Evolutionary conservation across 2,113 vertebrate species (phyloP), one percentile per base, ranked within the genome.

Genomic region (Asarcornis scutulata): DNA sequence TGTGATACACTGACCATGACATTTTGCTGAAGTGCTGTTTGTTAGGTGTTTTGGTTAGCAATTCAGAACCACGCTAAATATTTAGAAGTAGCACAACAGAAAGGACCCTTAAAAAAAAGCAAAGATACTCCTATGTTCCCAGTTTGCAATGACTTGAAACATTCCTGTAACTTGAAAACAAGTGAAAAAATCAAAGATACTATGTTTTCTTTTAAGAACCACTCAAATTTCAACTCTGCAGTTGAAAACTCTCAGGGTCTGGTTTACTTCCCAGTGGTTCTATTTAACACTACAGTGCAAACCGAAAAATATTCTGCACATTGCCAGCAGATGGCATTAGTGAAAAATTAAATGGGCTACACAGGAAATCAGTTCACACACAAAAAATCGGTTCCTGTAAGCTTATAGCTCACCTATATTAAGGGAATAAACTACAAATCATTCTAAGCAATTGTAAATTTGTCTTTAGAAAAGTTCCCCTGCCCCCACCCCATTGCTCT

Each of bases 261-360:
- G 11, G 18, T 27, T 84, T 9, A 64, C 17, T 71, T 66, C 23
- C 46, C 53, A 56, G 34, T 2, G 11, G 9, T 68, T 1, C 0
- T 22, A 36, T 7, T 42, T 55, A 9, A 23, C 90, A 73, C 6
- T 17, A 56, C 15, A 82, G 42, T 11, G 55, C 38, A 56, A 88
- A 90, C 18, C 29, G 31, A 88, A 93, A 73, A 91, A 14, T 86
- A 95, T 75, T 91, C 42, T 14, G 25, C 67, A 40, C 34, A 25
- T 34, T 89, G 78, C 86, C 95, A 96, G 94, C 59, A 98, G 96
- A 78, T 96, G 97, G 96, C 97, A 97, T 34, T 36, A 95, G 26
- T 68, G 64, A 96, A 13, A 90, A 92, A 95, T 15, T 63, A 91
- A 91, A 52, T 26, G 58, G 77, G 18, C 13, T 56, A 72, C 14